Percentiles rank a stretch among this genome's conserved stretches.
Evolutionary conservation across 2,113 vertebrate species (phyloP).

Genomic region (Xyrauchen texanus): DNA sequence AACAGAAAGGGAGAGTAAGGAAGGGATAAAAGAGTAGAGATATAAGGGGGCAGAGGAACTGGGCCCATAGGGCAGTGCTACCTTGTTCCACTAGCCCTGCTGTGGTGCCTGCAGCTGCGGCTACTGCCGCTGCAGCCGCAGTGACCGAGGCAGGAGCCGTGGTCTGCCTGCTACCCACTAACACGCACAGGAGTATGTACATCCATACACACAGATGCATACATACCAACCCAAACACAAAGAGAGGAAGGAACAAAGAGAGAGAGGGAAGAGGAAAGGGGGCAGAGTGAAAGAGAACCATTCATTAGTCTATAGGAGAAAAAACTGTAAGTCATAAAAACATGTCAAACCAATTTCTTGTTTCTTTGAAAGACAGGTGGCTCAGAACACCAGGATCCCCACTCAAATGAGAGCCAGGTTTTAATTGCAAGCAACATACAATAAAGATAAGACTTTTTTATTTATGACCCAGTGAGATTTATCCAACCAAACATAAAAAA

Average conservation of each 20-base stretch:
- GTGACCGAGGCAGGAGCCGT: conserved; percentile 92
- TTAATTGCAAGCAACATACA: conserved; percentile 1
- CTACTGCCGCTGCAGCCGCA: conserved; percentile 76
- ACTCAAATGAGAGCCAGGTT: neutral
- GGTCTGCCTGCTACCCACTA: conserved; percentile 94
- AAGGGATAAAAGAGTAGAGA: conserved; percentile 28
- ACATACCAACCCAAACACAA: conserved; percentile 50
- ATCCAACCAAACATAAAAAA: neutral
- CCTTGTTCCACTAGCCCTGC: conserved; percentile 98
- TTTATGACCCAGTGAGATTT: neutral
- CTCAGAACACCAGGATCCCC: conserved; percentile 31
- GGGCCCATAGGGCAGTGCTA: conserved; percentile 79
- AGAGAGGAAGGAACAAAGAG: conserved; percentile 55
- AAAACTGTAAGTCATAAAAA: conserved; percentile 20
- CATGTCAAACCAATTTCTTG: conserved; percentile 11
- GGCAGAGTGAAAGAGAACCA: conserved; percentile 47
- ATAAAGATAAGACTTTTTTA: conserved; percentile 3
- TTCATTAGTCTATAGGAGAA: conserved; percentile 54
- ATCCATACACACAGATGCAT: conserved; percentile 31
- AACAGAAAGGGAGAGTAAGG: conserved; percentile 3
- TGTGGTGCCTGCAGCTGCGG: conserved; percentile 78
- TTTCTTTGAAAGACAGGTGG: conserved; percentile 3
- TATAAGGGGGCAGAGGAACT: conserved; percentile 45
- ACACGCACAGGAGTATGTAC: conserved; percentile 58
- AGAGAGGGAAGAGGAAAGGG: neutral